Base-by-base conservation (phyloP, 2,888 invertebrate genomes). In the Busseola fusca region DNA sequence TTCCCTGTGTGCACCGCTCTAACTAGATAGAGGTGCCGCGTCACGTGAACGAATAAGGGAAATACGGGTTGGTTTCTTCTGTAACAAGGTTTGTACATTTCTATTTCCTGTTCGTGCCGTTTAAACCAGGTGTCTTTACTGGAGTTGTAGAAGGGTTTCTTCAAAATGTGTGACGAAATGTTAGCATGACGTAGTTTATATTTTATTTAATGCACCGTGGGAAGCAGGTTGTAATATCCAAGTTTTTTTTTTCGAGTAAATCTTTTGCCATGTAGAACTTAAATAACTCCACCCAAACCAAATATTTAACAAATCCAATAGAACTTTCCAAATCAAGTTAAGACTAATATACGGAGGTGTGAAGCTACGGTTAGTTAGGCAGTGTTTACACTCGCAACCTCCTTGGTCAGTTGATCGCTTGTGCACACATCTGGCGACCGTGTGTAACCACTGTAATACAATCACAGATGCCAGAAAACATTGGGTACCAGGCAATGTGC, bases 21-120 rank as follows among this genome's bases (percentile, higher is more conserved):
- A 96, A 96, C 95, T 96, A 94, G 95, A 94, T 93, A 92, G 91
- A 93, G 92, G 91, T 88, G 87, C 86, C 92, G 89, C 86, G 86
- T 89, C 91, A 90, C 87, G 76, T 75, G 77, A 73, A 84, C 87
- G 88, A 89, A 87, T 90, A 91, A 79, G 91, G 92, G 91, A 89
- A 93, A 95, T 95, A 93, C 94, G 94, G 95, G 95, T 89, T 78
- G 87, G 82, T 87, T 90, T 90, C 90, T 91, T 89, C 90, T 90
- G 88, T 89, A 85, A 86, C 87, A 86, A 89, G 88, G 87, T 87
- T 85, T 72, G 72, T 87, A 82, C 87, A 87, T 85, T 81, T 65
- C 72, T 81, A 68, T 80, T 74, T 78, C 54, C 37, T 76, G 54
- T 67, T 66, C 69, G 66, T 73, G 71, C 69, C 60, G 64, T 81